Percentiles rank a stretch among this genome's conserved stretches.
Conservation (phyloP, 2,888 invertebrate species). For the Chrysomela aeneicollis region DNA sequence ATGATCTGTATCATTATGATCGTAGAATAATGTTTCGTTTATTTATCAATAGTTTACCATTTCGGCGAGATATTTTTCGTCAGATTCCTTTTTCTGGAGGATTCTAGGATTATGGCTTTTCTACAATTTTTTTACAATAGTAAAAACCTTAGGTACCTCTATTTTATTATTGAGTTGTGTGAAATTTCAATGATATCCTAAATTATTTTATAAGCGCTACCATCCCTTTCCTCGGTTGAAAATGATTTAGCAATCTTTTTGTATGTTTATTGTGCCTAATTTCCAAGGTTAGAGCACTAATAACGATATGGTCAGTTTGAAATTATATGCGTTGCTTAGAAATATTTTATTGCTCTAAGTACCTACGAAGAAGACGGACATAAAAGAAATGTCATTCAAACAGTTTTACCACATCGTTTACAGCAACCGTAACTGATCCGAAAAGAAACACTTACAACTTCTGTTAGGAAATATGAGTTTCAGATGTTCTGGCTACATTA, state of each 20-base stretch:
- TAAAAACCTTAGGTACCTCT: too few relatives aligned
- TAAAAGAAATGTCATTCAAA: not conserved
- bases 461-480: not conserved
- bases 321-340: not conserved
- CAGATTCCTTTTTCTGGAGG: too few relatives aligned
- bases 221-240: not conserved
- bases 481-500: too few relatives aligned
- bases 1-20: too few relatives aligned
- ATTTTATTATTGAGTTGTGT: too few relatives aligned
- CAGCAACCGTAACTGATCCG: not conserved
- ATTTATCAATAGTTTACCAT: too few relatives aligned
- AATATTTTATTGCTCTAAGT: slow-evolving; percentile 12
- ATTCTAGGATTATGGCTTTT: too few relatives aligned
- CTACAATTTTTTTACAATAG: too few relatives aligned
- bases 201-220: not conserved
- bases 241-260: not conserved
- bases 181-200: too few relatives aligned
- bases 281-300: slow-evolving; percentile 15
- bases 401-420: not conserved
- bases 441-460: not conserved
- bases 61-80: too few relatives aligned
- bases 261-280: not conserved
- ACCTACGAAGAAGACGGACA: not conserved
- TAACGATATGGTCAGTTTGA: slow-evolving; percentile 19
- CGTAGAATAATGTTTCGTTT: too few relatives aligned